Conservation (phyloP, 2,888 invertebrate genomes). For the Ormyrus labotus region DNA sequence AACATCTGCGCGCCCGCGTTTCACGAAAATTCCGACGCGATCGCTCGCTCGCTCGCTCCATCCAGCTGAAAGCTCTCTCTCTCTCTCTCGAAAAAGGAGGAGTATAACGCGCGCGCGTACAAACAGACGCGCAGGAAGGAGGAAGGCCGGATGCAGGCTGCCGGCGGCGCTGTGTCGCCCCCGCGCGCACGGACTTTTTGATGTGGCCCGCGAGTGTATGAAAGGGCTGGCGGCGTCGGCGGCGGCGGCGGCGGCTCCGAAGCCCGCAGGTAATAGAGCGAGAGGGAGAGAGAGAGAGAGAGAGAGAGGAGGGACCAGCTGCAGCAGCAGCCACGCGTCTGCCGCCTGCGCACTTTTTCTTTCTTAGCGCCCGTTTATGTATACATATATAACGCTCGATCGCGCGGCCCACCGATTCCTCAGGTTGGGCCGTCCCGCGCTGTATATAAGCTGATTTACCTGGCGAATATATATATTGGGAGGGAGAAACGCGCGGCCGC, state of each 20-base stretch:
- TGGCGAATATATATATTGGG: too few relatives aligned
- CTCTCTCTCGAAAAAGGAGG: conserved; percentile 49
- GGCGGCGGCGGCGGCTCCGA: not conserved
- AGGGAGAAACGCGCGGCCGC: too few relatives aligned
- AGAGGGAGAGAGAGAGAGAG: conserved; percentile 11
- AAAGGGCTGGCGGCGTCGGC: conserved; percentile 5
- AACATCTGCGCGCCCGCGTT: not conserved
- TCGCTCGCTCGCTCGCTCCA: too few relatives aligned
- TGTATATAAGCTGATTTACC: too few relatives aligned
- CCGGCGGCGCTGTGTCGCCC: not conserved
- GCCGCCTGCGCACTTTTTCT: not conserved
- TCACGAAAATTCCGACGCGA: conserved; percentile 55
- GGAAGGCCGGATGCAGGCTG: conserved; percentile 53
- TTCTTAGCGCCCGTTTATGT: too few relatives aligned
- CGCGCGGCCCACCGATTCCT: too few relatives aligned
- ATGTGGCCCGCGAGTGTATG: conserved; percentile 17
- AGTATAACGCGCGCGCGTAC: not conserved
- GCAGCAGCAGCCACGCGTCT: not conserved
- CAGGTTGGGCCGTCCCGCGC: too few relatives aligned
- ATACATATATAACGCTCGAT: too few relatives aligned
- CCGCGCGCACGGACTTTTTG: conserved; percentile 24
- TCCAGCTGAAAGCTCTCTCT: conserved; percentile 49
- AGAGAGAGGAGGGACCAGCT: conserved; percentile 19
- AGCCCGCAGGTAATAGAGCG: not conserved
- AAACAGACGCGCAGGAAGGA: too few relatives aligned